Evolutionary conservation across 2,797 vertebrate species (phyloP), one percentile per base, ranked within the genome.

Genomic region (Micrastur ruficollis): DNA sequence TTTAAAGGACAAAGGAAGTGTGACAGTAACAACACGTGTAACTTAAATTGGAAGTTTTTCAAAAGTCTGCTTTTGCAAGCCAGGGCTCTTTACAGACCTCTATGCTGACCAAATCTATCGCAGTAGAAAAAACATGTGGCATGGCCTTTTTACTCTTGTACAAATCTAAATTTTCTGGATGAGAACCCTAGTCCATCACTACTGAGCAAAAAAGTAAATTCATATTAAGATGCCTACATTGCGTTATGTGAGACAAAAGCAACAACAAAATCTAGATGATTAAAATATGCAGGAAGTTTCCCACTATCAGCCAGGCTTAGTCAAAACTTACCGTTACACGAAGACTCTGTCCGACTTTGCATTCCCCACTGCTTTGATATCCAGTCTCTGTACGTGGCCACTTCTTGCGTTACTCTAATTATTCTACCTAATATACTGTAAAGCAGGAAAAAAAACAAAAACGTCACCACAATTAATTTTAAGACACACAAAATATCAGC

Each of bases 351-450:
- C 95, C 98, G 98, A 52, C 98, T 98, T n/a, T 98, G 98, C 83
- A 98, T 97, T 70, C 99, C 98, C 99, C 99, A 99, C 84, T 99
- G 98, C 75, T 98, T 98, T 49, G 98, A 99, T 98, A 99, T 99
- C 99, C 99, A 99, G 78, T 99, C 99, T 97, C 99, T 98, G 93
- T 99, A 99, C 1, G 99, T 98, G 31, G 99, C 98, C 73, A 99
- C 99, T 97, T 99, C 99, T 83, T 98, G 99, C 2, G 99, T 99
- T 90, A 99, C 99, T 90, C 99, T 98, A 96, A 99, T 99, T 98
- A 99, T 99, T 97, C 99, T 98, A 61, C 99, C 99, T 81, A 99
- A 98, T 97, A 99, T 99, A 96, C 99, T 99, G 98, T 47, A 79
- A 81, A 63, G 16, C 34, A 82, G 53, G 58, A 31, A 23, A 36